Percentiles rank a stretch among this genome's conserved stretches.
Evolutionary conservation across 2,888 invertebrate genomes (phyloP).

Genomic region (Cephus nigrinus): DNA sequence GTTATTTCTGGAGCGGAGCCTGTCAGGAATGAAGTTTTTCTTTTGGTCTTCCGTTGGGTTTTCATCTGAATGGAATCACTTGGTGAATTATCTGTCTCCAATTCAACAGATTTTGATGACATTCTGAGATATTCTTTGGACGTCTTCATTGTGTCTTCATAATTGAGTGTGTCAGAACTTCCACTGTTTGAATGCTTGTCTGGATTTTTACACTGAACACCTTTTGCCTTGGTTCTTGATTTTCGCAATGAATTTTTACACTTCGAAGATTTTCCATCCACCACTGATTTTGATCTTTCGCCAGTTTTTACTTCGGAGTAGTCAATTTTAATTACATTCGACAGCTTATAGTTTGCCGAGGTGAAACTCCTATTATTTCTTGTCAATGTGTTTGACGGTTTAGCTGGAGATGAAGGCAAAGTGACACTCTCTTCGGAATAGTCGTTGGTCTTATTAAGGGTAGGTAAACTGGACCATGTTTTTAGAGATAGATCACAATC

Average conservation of each 20-base stretch:
- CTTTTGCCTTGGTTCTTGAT: conserved; percentile 32
- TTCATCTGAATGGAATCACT: conserved; percentile 32
- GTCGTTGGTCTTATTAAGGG: conserved; percentile 40
- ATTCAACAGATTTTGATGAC: not conserved
- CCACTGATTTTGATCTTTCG: not conserved
- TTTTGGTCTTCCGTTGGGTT: conserved; percentile 28
- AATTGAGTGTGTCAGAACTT: conserved; percentile 49
- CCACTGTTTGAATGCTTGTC: conserved; percentile 29
- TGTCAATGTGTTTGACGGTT: not conserved
- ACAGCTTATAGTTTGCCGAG: conserved; percentile 32
- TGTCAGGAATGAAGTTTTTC: conserved; percentile 39
- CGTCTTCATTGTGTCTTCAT: conserved; percentile 32
- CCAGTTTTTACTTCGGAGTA: conserved; percentile 41
- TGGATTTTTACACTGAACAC: conserved; percentile 13
- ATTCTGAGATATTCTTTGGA: conserved; percentile 25
- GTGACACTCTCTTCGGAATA: conserved; percentile 25
- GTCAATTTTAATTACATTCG: conserved; percentile 52
- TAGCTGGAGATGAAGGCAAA: conserved; percentile 19
- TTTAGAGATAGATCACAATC: conserved; percentile 35
- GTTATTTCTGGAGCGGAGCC: conserved; percentile 56
- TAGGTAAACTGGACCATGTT: conserved; percentile 55
- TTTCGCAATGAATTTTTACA: conserved; percentile 39
- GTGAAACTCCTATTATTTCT: not conserved
- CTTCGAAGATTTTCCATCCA: conserved; percentile 28
- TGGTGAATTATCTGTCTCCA: conserved; percentile 11